Percentiles rank a stretch among this genome's conserved stretches.
phyloP scores from a whole-genome alignment of 2,113 vertebrate genomes.

The Blennius ocellaris region DNA sequence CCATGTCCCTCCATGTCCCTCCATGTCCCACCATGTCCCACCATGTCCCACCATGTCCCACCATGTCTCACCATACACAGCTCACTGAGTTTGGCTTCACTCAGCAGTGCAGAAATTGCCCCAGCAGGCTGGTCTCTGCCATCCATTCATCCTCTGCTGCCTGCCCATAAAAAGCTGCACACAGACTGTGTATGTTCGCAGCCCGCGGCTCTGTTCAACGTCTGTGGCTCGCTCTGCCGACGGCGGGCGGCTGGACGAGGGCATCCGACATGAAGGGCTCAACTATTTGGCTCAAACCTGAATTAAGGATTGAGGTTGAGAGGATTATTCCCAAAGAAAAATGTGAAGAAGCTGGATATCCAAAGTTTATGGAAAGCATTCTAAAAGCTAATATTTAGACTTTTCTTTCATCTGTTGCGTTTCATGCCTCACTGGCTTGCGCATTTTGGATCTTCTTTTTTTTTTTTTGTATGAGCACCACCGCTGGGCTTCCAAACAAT shows the following conservation, averaged over 20 bases:
- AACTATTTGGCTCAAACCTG: constrained; percentile 19
- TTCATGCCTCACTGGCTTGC: constrained; percentile 43
- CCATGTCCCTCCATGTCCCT: too few relatives aligned
- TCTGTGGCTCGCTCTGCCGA: constrained; percentile 68
- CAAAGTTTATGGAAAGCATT: background rate
- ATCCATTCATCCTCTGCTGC: constrained; percentile 54
- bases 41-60: too few relatives aligned
- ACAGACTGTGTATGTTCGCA: constrained; percentile 18
- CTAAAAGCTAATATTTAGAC: background rate
- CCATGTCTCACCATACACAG: too few relatives aligned
- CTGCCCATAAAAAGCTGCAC: constrained; percentile 53
- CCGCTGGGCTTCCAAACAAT: constrained; percentile 53
- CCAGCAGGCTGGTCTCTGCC: constrained; percentile 11
- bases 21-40: too few relatives aligned
- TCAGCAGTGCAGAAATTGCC: constrained; percentile 26
- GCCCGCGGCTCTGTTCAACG: constrained; percentile 45
- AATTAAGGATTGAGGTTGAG: constrained; percentile 32
- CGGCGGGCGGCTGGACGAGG: too few relatives aligned
- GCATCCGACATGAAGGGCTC: background rate
- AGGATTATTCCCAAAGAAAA: constrained; percentile 16
- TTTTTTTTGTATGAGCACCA: background rate
- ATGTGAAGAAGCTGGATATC: constrained; percentile 7
- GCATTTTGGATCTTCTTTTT: constrained; percentile 37
- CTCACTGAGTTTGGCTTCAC: constrained; percentile 20
- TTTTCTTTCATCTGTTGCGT: constrained; percentile 17